Conservation (phyloP, 35 echinoderm and acorn worm genomes). For the Strongylocentrotus purpuratus region DNA sequence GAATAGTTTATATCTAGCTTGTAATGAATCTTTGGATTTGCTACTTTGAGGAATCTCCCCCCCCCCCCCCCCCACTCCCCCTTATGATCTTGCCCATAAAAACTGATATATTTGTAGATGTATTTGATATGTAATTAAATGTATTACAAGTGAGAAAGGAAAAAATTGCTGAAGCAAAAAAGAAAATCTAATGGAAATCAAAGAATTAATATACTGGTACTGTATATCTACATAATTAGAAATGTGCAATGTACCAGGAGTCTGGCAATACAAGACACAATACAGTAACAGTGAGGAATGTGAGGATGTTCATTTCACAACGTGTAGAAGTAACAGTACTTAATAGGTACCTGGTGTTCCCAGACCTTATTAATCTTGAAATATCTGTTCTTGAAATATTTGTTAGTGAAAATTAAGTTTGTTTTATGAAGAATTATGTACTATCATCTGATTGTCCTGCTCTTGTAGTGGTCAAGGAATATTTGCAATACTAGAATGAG, state of each 20-base stretch:
- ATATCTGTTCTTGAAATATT: neutral
- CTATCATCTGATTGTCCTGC: neutral
- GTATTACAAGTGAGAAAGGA: neutral
- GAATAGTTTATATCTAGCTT: neutral
- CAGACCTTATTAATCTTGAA: neutral
- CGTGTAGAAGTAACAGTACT: neutral
- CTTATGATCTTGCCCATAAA: neutral
- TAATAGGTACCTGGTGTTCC: neutral
- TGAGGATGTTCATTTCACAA: neutral
- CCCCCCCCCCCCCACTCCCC: no score
- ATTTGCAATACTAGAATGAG: no score
- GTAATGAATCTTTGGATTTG: neutral
- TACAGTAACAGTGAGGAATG: neutral
- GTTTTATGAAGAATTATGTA: neutral
- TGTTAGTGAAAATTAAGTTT: neutral
- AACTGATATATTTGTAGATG: neutral
- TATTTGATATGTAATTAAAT: neutral
- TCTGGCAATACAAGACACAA: neutral
- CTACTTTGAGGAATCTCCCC: no score
- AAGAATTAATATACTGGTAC: no score
- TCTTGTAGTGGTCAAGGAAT: neutral
- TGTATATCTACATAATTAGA: neutral
- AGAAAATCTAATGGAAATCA: no score
- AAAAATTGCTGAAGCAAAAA: no score
- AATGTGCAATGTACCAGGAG: neutral